Base-by-base conservation (phyloP, 1,140 invertebrate species). In the Cydia amplana region DNA sequence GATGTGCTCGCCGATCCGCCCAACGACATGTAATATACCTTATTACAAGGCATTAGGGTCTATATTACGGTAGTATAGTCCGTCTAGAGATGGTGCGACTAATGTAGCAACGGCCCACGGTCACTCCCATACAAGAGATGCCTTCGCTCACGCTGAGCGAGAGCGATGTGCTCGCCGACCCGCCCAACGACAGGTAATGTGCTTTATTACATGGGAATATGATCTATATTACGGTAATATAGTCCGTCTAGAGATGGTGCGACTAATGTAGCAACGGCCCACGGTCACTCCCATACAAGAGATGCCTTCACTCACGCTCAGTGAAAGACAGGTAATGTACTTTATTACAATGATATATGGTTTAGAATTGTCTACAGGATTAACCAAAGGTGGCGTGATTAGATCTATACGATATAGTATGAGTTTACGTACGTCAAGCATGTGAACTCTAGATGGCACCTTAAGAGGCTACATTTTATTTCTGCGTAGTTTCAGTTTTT, bases 61-160 rank as follows among this genome's bases (percentile, higher is more conserved):
- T 25, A 25, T 25, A 25, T 25, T 25, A 25, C 25, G 25, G 25
- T 25, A 25, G 25, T n/a, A n/a, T n/a, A n/a, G n/a, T n/a, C n/a
- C n/a, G n/a, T n/a, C n/a, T n/a, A n/a, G n/a, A n/a, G n/a, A n/a
- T n/a, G n/a, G n/a, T n/a, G n/a, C n/a, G n/a, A n/a, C n/a, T n/a
- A n/a, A n/a, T n/a, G n/a, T n/a, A n/a, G 25, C 25, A 25, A 10
- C 82, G 85, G 1, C 88, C 89, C 80, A 91, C 90, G 87, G 93
- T 93, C 32, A 91, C 91, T 0, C 92, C 91, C 55, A 93, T 93
- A 49, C 91, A 93, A 80, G 93, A 93, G 84, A 93, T 91, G 16
- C 91, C 94, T 0, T 92, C 90, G 6, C 86, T 92, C 25, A 92
- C 90, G 10, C 90, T 94, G 43, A 93, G 94, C 76, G 93, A 93